A percentile compares a stretch with the other conserved stretches of the same genome.
phyloP scores from a whole-genome alignment of 2,113 vertebrate genomes.

The Corythornis cristatus region DNA sequence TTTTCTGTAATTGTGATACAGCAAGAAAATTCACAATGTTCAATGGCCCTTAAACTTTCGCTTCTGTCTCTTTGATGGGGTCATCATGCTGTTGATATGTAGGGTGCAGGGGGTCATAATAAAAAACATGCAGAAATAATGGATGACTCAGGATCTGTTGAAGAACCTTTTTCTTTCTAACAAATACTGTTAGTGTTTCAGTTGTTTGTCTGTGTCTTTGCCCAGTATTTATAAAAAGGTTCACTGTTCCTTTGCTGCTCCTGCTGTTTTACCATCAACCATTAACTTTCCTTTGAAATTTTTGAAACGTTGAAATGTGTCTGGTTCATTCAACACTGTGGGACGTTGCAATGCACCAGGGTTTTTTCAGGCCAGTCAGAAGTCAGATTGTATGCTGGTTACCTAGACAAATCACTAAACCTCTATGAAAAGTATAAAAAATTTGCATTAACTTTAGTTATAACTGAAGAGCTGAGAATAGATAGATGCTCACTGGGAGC shows the following conservation, averaged over 20 bases:
- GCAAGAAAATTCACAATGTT: not conserved
- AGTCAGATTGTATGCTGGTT: not conserved
- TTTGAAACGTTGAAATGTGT: not conserved
- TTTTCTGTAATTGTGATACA: conserved; percentile 22
- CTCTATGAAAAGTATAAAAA: not conserved
- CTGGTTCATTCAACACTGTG: not conserved
- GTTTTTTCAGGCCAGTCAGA: not conserved
- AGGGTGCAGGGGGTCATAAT: not conserved
- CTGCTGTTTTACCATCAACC: not conserved
- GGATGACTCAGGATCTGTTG: not conserved
- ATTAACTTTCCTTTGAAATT: conserved; percentile 1
- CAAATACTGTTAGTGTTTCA: not conserved
- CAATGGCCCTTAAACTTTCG: conserved; percentile 7
- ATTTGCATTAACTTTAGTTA: not conserved
- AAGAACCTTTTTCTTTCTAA: not conserved
- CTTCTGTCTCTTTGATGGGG: not conserved
- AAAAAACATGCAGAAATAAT: conserved; percentile 9
- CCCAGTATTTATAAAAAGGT: not conserved
- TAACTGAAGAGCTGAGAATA: not conserved
- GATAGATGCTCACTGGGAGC: not conserved
- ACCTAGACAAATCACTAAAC: not conserved
- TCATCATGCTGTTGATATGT: not conserved
- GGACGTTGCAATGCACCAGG: not conserved
- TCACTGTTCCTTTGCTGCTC: not conserved
- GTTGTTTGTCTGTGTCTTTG: not conserved